phyloP scores from a whole-genome alignment of 2,113 vertebrate species.

The Lanius ludovicianus region DNA sequence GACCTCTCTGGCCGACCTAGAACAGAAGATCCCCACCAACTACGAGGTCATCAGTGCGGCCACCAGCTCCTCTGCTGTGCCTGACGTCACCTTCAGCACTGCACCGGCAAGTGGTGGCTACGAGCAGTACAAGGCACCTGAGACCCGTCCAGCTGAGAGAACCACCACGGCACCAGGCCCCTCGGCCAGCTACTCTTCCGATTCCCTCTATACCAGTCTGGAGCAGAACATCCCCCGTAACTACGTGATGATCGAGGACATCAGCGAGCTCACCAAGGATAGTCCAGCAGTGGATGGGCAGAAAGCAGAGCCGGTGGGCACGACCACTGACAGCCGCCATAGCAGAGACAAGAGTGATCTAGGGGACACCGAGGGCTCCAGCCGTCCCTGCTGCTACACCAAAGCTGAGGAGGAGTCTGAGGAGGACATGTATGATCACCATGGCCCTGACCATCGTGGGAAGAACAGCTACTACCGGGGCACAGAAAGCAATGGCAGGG shows the following conservation, averaged over 20 bases:
- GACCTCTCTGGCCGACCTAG: slow-evolving; percentile 92
- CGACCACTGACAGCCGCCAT: slow-evolving; percentile 75
- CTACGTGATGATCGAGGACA: slow-evolving; percentile 98
- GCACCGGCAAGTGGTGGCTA: slow-evolving; percentile 74
- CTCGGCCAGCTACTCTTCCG: slow-evolving; percentile 82
- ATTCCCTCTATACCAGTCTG: slow-evolving; percentile 90
- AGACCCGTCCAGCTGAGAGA: slow-evolving; percentile 79
- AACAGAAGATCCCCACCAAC: slow-evolving; percentile 95
- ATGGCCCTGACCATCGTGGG: slow-evolving; percentile 77
- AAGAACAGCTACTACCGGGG: slow-evolving; percentile 82
- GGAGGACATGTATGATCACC: slow-evolving; percentile 93
- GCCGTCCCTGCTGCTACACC: slow-evolving; percentile 82
- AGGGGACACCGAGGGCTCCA: slow-evolving; percentile 72
- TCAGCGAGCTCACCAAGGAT: slow-evolving; percentile 96
- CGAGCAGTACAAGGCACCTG: slow-evolving; percentile 83
- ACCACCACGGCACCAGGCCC: slow-evolving; percentile 79
- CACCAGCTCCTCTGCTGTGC: slow-evolving; percentile 81
- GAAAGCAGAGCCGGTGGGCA: slow-evolving; percentile 74
- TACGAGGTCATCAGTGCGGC: slow-evolving; percentile 90
- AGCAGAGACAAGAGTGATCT: slow-evolving; percentile 76
- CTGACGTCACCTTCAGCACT: slow-evolving; percentile 80
- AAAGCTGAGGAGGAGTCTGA: slow-evolving; percentile 93
- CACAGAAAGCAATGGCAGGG: slow-evolving; percentile 84
- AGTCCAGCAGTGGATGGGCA: slow-evolving; percentile 83
- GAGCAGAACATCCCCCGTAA: slow-evolving; percentile 97